Percentiles rank a stretch among this genome's conserved stretches.
Evolutionary conservation across 2,888 invertebrate species (phyloP).

Genomic region (Tenthredo distinguenda): DNA sequence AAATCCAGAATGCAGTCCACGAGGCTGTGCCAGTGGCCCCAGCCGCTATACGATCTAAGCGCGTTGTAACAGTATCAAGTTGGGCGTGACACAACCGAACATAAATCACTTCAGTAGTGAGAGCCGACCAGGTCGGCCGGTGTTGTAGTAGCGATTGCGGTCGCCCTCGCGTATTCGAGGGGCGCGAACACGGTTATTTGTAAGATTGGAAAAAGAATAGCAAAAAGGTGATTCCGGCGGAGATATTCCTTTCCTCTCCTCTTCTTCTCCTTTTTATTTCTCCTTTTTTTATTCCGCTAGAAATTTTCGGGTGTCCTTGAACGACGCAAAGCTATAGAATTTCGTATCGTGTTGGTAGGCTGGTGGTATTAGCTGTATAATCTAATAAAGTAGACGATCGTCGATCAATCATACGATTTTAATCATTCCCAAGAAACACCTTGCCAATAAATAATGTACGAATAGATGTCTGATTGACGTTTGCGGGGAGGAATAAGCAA

Average conservation of each 20-base stretch:
- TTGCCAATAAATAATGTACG: slow-evolving; percentile 24
- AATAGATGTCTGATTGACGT: slow-evolving; percentile 42
- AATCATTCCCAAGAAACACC: slow-evolving; percentile 20
- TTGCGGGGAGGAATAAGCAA: slow-evolving; percentile 15
- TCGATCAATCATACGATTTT: slow-evolving; percentile 37
- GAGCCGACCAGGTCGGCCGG: slow-evolving; percentile 35
- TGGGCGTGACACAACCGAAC: slow-evolving; percentile 74
- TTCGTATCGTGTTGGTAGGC: background rate
- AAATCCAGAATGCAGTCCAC: background rate
- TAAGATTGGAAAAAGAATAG: background rate
- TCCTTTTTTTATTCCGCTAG: background rate
- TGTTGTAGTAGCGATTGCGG: slow-evolving; percentile 18
- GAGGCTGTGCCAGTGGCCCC: slow-evolving; percentile 56
- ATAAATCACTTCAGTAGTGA: slow-evolving; percentile 72
- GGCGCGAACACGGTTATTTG: slow-evolving; percentile 14
- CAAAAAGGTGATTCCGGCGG: background rate
- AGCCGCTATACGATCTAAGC: slow-evolving; percentile 66
- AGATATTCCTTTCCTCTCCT: background rate
- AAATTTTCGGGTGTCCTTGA: background rate
- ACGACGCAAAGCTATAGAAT: background rate
- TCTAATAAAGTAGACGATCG: slow-evolving; percentile 40
- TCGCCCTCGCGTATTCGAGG: slow-evolving; percentile 6
- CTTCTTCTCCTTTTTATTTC: background rate
- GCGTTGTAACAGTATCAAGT: slow-evolving; percentile 76
- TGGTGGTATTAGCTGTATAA: slow-evolving; percentile 18